Evolutionary conservation across 2,888 invertebrate species (phyloP).

Genomic region (Cephus pulcher): DNA sequence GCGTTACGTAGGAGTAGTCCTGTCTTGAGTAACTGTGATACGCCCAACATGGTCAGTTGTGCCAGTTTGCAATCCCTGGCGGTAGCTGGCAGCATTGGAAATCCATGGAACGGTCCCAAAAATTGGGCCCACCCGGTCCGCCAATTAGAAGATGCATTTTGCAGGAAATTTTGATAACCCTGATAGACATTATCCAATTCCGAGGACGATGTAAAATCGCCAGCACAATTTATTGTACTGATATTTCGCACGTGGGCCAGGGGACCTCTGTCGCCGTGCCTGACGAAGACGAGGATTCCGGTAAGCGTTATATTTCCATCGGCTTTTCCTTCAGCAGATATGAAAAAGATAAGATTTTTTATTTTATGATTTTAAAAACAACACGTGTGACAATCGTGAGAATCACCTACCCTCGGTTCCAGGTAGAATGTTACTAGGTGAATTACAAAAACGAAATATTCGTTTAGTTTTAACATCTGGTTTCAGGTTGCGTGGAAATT

Average conservation of each 20-base stretch:
- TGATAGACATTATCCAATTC: conserved; percentile 53
- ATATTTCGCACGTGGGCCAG: conserved; percentile 85
- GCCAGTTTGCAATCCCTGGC: conserved; percentile 82
- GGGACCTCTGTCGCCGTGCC: conserved; percentile 93
- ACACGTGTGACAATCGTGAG: background rate
- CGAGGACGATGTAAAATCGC: conserved; percentile 57
- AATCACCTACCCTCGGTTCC: conserved; percentile 78
- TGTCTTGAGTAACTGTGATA: conserved; percentile 84
- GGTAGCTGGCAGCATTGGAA: conserved; percentile 79
- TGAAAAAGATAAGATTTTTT: background rate
- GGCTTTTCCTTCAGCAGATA: conserved; percentile 62
- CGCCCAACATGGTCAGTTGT: conserved; percentile 85
- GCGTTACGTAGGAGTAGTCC: conserved; percentile 76
- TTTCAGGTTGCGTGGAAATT: conserved; percentile 70
- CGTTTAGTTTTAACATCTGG: conserved; percentile 74
- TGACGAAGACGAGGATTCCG: conserved; percentile 80
- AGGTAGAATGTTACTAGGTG: conserved; percentile 75
- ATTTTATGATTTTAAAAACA: background rate
- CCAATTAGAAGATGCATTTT: conserved; percentile 54
- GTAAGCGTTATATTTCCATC: conserved; percentile 75
- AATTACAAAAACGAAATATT: conserved; percentile 79
- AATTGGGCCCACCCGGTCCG: conserved; percentile 76
- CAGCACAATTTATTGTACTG: conserved; percentile 82
- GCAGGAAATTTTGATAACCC: conserved; percentile 53
- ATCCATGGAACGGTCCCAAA: conserved; percentile 86